Evolutionary conservation across 2,797 vertebrate genomes (phyloP).

Genomic region (Ptychadena robeensis): DNA sequence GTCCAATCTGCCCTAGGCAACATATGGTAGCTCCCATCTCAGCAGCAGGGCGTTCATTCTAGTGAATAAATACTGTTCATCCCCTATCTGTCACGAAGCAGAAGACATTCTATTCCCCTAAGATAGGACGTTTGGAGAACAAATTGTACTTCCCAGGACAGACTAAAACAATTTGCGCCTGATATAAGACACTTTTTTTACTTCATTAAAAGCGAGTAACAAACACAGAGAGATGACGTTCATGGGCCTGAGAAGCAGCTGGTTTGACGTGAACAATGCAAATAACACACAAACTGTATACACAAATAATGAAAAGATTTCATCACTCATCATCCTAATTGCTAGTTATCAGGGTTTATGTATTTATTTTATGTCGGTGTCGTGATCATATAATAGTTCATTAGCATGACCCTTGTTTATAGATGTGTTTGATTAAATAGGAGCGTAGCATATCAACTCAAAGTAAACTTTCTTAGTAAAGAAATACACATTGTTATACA

Average conservation of each 20-base stretch:
- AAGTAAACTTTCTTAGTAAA: background rate
- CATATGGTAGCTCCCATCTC: constrained; percentile 37
- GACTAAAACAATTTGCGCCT: constrained; percentile 42
- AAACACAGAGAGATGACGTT: background rate
- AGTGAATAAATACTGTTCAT: constrained; percentile 46
- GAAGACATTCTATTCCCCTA: constrained; percentile 45
- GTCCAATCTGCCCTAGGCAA: constrained; percentile 36
- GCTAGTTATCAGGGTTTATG: background rate
- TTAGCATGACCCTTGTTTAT: background rate
- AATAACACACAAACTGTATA: background rate
- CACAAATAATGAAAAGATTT: background rate
- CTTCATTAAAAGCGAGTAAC: constrained; percentile 12
- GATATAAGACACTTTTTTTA: background rate
- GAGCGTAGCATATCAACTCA: background rate
- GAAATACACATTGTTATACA: background rate
- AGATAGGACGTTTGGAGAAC: constrained; percentile 41
- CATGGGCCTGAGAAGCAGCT: constrained; percentile 10
- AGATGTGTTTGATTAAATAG: background rate
- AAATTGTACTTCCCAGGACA: constrained; percentile 50
- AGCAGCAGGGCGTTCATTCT: constrained; percentile 39
- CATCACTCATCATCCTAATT: background rate
- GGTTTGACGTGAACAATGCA: background rate
- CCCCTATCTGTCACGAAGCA: constrained; percentile 34
- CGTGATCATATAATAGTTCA: background rate
- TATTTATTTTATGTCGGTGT: background rate